Percentiles rank a stretch among this genome's conserved stretches.
Conservation (phyloP, 2,797 vertebrate genomes). For the Trachops cirrhosus region DNA sequence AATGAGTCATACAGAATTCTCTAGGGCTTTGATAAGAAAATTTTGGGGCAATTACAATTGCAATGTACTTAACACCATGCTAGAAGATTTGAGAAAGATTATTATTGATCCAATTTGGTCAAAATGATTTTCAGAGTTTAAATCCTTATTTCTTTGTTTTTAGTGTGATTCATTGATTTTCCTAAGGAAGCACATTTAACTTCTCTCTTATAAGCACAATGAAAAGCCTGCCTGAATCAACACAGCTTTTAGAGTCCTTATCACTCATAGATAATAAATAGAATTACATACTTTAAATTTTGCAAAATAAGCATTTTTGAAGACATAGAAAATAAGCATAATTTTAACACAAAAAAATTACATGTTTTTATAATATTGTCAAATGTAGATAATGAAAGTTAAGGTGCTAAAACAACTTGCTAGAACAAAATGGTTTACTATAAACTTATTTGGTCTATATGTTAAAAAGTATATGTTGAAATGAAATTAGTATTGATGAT, state of each 20-base stretch:
- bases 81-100: neutral
- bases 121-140: slow-evolving; percentile 29
- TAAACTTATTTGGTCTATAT: neutral
- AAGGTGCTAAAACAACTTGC: neutral
- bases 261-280: neutral
- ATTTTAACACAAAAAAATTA: neutral
- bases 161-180: slow-evolving; percentile 29
- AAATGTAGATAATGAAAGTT: neutral
- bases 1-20: neutral
- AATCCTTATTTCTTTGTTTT: neutral
- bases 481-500: neutral
- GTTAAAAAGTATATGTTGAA: slow-evolving; percentile 18
- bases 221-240: neutral
- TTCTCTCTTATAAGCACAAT: neutral
- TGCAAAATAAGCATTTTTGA: neutral
- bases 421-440: neutral
- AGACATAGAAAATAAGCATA: neutral
- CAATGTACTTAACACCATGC: neutral
- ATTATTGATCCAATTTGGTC: neutral
- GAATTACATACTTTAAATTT: neutral
- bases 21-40: neutral
- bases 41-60: neutral
- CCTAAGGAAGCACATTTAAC: neutral
- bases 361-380: neutral
- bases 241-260: neutral